Percentiles rank a stretch among this genome's conserved stretches.
Conservation (phyloP, 2,888 invertebrate genomes). For the Eurois occulta region DNA sequence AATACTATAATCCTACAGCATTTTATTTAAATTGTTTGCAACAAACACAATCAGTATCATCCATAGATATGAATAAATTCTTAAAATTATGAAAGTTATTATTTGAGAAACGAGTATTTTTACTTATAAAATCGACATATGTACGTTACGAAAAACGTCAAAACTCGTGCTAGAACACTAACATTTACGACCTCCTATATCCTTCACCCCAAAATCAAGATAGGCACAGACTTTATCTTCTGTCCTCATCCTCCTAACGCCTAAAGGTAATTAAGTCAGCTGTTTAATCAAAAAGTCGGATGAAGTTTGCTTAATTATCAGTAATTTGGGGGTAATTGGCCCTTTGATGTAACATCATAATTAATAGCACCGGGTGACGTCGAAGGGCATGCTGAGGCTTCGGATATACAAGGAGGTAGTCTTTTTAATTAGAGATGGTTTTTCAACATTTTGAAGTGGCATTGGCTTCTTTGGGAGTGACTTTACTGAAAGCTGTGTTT, state of each 20-base stretch:
- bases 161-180: background rate
- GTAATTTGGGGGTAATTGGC: constrained; percentile 64
- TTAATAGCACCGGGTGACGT: constrained; percentile 48
- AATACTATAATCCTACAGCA: too few species aligned
- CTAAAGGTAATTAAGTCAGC: constrained; percentile 61
- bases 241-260: constrained; percentile 25
- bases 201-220: constrained; percentile 19
- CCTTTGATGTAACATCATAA: constrained; percentile 62
- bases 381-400: constrained; percentile 18
- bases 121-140: too few species aligned
- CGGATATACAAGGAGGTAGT: constrained; percentile 32
- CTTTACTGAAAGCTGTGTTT: background rate
- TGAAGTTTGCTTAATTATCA: constrained; percentile 62
- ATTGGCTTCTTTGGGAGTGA: background rate
- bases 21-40: background rate
- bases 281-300: constrained; percentile 67
- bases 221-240: constrained; percentile 45
- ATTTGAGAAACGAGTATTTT: too few species aligned
- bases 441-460: background rate
- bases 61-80: background rate
- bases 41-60: background rate
- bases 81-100: too few species aligned
- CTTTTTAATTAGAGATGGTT: constrained; percentile 29
- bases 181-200: constrained; percentile 8
- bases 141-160: too few species aligned